phyloP scores from a whole-genome alignment of 2,888 invertebrate species.

The Lumbricus terrestris region DNA sequence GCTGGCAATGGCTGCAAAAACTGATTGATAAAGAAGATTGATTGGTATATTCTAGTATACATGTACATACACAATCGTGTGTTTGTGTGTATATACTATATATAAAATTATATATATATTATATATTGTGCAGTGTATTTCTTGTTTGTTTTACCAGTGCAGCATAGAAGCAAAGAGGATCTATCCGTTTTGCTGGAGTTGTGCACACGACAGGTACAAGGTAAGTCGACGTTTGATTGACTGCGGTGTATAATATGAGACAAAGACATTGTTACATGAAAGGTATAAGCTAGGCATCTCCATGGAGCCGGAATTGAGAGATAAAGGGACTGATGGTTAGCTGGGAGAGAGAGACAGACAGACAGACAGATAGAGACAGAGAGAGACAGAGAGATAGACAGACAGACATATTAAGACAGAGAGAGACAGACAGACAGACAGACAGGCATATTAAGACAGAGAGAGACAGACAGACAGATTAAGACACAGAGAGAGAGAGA shows the following conservation, averaged over 20 bases:
- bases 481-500: too few species aligned
- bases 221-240: background rate
- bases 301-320: background rate
- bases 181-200: constrained; percentile 4
- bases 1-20: too few species aligned
- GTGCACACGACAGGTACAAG: background rate
- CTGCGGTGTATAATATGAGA: background rate
- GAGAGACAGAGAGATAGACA: background rate
- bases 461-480: too few species aligned
- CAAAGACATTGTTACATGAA: background rate
- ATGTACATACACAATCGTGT: too few species aligned
- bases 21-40: too few species aligned
- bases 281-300: background rate
- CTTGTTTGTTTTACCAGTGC: background rate
- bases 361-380: background rate
- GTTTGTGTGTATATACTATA: too few species aligned
- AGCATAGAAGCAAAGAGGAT: constrained; percentile 15
- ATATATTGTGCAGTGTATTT: background rate
- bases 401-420: background rate
- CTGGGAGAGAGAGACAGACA: background rate
- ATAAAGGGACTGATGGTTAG: background rate
- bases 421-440: background rate
- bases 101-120: too few species aligned
- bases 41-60: too few species aligned
- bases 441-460: too few species aligned